These are phyloP conservation scores for Pinctada fucata DNA, from an alignment of 2,888 invertebrate species.

Conservation along the genomic window DNA sequence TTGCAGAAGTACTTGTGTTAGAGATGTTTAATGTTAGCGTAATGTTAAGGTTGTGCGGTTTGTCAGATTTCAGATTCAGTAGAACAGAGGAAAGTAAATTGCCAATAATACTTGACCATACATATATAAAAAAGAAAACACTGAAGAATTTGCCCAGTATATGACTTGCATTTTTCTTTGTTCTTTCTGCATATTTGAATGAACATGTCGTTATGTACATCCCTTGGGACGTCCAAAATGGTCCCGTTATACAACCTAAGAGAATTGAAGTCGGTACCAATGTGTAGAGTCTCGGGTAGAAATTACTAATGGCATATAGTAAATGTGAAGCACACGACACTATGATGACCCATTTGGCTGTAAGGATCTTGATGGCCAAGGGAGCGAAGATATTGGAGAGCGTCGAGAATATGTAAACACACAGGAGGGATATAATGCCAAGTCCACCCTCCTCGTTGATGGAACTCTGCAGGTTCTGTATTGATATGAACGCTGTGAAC, in stretches of 20 bases:
- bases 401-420: slow-evolving; percentile 67
- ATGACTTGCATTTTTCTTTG: slow-evolving; percentile 52
- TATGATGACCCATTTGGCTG: slow-evolving; percentile 65
- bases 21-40: too few relatives aligned
- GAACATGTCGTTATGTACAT: slow-evolving; percentile 69
- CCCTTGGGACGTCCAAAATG: slow-evolving; percentile 71
- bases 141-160: slow-evolving; percentile 68
- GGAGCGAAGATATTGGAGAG: slow-evolving; percentile 70
- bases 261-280: slow-evolving; percentile 67
- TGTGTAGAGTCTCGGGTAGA: slow-evolving; percentile 65
- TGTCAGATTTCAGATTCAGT: slow-evolving; percentile 42
- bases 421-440: slow-evolving; percentile 66
- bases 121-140: slow-evolving; percentile 67
- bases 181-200: slow-evolving; percentile 59
- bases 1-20: too few relatives aligned
- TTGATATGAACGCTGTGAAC: slow-evolving; percentile 67
- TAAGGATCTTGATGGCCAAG: slow-evolving; percentile 62
- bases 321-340: slow-evolving; percentile 61
- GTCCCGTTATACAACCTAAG: slow-evolving; percentile 66
- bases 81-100: slow-evolving; percentile 69
- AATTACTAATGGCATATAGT: slow-evolving; percentile 67
- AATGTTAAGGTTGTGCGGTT: too few relatives aligned
- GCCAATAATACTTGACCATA: slow-evolving; percentile 68
- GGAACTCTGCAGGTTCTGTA: slow-evolving; percentile 72
- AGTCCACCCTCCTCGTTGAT: slow-evolving; percentile 64